Percentiles rank a stretch among this genome's conserved stretches.
Evolutionary conservation across 2,888 invertebrate genomes (phyloP).

Genomic region (Nesidiocoris tenuis): DNA sequence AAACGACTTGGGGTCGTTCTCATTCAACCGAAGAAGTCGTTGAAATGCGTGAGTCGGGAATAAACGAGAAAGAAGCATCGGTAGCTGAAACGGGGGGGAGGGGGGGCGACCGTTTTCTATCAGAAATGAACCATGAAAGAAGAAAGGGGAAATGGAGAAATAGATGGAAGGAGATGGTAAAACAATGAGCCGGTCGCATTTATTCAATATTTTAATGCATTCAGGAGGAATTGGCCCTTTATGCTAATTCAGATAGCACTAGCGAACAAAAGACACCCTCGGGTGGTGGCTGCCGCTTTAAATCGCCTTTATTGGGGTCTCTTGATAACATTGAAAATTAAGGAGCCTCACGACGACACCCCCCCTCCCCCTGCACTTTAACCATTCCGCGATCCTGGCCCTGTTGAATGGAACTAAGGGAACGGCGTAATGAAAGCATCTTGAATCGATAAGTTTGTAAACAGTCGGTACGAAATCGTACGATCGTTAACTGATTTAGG

Average conservation of each 20-base stretch:
- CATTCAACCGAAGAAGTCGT: neutral
- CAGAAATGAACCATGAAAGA: neutral
- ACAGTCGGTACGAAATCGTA: no score
- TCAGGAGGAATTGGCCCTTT: neutral
- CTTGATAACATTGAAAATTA: slow-evolving; percentile 20
- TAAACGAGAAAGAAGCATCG: neutral
- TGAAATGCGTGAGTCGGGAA: neutral
- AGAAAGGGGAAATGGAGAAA: neutral
- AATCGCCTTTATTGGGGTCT: neutral
- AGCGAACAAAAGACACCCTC: neutral
- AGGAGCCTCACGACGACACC: neutral
- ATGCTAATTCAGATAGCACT: neutral
- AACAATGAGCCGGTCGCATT: neutral
- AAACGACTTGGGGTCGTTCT: neutral
- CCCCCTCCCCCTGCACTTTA: no score
- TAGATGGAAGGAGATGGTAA: neutral
- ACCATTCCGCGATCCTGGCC: no score
- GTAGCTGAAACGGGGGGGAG: no score
- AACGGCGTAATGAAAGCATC: neutral
- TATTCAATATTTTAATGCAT: neutral
- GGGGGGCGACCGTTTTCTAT: neutral
- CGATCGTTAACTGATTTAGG: no score
- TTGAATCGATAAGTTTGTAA: no score
- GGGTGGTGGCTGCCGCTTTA: neutral
- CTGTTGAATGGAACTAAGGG: neutral